phyloP scores from a whole-genome alignment of 2,888 invertebrate genomes.

The Cataglyphis cursor region DNA sequence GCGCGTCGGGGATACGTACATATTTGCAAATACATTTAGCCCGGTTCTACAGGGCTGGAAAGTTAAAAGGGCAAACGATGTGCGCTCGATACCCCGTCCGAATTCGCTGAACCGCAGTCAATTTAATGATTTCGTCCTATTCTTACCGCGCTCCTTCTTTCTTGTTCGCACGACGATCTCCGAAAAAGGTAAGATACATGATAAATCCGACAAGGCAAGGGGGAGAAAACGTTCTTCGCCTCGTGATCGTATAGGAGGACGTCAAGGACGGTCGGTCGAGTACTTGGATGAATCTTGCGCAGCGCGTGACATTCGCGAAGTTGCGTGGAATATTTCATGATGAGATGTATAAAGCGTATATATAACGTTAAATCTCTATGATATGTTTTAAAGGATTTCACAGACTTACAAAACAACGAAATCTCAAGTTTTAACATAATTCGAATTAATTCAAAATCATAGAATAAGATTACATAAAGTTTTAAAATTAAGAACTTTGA shows the following conservation, averaged over 20 bases:
- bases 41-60: constrained; percentile 76
- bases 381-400: neutral
- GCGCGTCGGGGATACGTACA: constrained; percentile 77
- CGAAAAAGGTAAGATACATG: constrained; percentile 4
- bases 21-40: constrained; percentile 85
- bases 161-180: constrained; percentile 28
- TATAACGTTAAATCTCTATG: neutral
- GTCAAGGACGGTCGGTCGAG: neutral
- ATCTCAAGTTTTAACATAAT: neutral
- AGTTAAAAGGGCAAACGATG: constrained; percentile 84
- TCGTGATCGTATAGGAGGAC: neutral
- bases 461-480: neutral
- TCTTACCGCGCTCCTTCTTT: constrained; percentile 42
- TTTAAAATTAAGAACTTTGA: constrained; percentile 6
- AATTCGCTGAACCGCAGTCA: constrained; percentile 81
- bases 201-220: constrained; percentile 24
- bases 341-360: too few species aligned
- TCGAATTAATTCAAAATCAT: neutral
- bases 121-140: constrained; percentile 82
- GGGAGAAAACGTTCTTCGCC: constrained; percentile 54
- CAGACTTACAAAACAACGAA: neutral
- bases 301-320: constrained; percentile 20
- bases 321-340: constrained; percentile 27
- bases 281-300: constrained; percentile 1
- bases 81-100: constrained; percentile 76